Percentiles rank a stretch among this genome's conserved stretches.
Conservation (phyloP, 1,140 invertebrate species). For the Heliconius congener region DNA sequence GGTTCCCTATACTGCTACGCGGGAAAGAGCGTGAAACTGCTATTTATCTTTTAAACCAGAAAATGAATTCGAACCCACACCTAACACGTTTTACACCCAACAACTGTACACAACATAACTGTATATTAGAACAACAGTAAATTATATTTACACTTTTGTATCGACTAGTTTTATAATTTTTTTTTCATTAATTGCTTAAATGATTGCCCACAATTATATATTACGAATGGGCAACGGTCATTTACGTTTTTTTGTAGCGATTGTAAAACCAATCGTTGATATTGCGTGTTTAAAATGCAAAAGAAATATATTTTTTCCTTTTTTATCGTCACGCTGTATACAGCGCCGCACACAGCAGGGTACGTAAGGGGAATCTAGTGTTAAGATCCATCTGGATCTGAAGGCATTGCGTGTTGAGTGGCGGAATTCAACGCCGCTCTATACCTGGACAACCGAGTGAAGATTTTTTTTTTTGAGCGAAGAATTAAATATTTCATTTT, state of each 20-base stretch:
- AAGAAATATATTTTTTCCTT: too few species aligned
- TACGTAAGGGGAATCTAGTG: too few species aligned
- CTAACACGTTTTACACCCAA: neutral
- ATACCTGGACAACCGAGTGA: too few species aligned
- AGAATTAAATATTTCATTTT: too few species aligned
- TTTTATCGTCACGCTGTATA: too few species aligned
- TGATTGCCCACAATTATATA: neutral
- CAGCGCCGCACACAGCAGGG: too few species aligned
- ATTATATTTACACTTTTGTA: neutral
- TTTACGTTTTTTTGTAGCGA: neutral
- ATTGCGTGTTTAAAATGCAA: neutral
- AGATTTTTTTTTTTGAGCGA: too few species aligned
- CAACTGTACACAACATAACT: neutral
- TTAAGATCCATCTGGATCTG: too few species aligned
- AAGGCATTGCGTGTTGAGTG: too few species aligned
- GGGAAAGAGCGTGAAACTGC: too few species aligned
- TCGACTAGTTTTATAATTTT: neutral
- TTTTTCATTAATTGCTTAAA: neutral
- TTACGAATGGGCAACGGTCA: neutral
- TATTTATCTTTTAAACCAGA: neutral
- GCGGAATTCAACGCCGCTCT: too few species aligned
- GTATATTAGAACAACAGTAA: neutral
- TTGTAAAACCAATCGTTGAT: neutral
- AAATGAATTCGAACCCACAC: neutral
- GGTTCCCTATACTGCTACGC: too few species aligned